These are phyloP conservation scores for Pyxicephalus adspersus DNA, from an alignment of 2,113 vertebrate genomes.

Conservation along the genomic window DNA sequence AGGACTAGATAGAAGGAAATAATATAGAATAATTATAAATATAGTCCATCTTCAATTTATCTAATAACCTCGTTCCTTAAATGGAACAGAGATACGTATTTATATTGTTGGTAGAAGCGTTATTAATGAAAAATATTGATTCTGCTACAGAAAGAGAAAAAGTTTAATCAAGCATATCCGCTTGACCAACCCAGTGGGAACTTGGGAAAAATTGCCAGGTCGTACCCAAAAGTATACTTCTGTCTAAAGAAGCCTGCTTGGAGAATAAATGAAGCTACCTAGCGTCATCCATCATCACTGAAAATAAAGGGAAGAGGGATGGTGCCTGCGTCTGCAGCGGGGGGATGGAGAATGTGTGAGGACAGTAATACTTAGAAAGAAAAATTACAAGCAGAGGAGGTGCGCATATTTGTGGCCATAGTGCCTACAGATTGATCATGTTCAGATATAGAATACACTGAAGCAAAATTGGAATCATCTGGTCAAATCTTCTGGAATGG, in stretches of 20 bases:
- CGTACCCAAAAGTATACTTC: slow-evolving; percentile 10
- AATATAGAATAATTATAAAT: too few relatives aligned
- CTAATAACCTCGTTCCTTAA: background rate
- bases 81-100: slow-evolving; percentile 6
- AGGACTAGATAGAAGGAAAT: too few relatives aligned
- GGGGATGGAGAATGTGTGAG: background rate
- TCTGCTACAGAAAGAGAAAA: slow-evolving; percentile 8
- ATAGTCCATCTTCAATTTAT: background rate
- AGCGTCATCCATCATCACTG: slow-evolving; percentile 44
- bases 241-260: slow-evolving; percentile 42
- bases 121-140: slow-evolving; percentile 52
- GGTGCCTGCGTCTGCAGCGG: background rate
- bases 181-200: slow-evolving; percentile 6
- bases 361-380: background rate
- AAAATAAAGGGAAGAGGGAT: slow-evolving; percentile 38
- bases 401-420: background rate
- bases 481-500: too few relatives aligned
- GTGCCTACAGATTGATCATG: slow-evolving; percentile 7
- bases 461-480: too few relatives aligned
- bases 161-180: slow-evolving; percentile 25
- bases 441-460: background rate
- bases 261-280: slow-evolving; percentile 28
- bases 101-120: slow-evolving; percentile 27
- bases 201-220: background rate
- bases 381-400: background rate